Base-by-base conservation (phyloP, 2,113 vertebrate genomes). In the Ornithorhynchus anatinus region DNA sequence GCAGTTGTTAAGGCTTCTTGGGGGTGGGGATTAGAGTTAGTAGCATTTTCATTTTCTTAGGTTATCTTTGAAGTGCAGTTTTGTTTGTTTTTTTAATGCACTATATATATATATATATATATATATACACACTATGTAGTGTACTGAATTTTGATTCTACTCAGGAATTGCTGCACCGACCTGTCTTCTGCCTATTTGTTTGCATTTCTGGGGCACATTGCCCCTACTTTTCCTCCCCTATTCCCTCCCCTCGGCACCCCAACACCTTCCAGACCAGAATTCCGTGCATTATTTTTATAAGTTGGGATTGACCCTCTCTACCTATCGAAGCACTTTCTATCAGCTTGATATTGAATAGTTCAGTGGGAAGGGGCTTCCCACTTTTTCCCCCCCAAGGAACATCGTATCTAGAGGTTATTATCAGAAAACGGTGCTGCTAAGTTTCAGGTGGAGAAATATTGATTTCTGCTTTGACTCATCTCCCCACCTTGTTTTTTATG, bases 11-110 rank as follows among this genome's bases (percentile, higher is more conserved):
- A 53, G 64, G 27, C 38, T 43, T 8, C 51, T 50, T 58, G 59
- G 59, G 57, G 59, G 16, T 77, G 29, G 44, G 59, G 20, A 44
- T 43, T 68, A 85, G 79, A 88, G 82, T 85, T 72, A 84, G 77
- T 67, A 45, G 77, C 48, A 43, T 40, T 77, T 36, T n/a, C 38
- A 31, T 19, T 27, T 6, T 9, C 39, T 27, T 19, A 3, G 65
- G 61, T 11, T 35, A 50, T 20, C 31, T 32, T 40, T 37, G 42
- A 32, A 47, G 17, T 19, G 36, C 15, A 60, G 31, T 60, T 65
- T 61, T 82, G 59, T 80, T 69, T 77, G 57, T 43, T 57, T 23
- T 56, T 25, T 63, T 76, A 54, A 54, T 54, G n/a, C n/a, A n/a
- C n/a, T n/a, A n/a, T n/a, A n/a, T n/a, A n/a, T n/a, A n/a, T n/a